phyloP scores from a whole-genome alignment of 2,113 vertebrate species.

The Toxostoma redivivum region DNA sequence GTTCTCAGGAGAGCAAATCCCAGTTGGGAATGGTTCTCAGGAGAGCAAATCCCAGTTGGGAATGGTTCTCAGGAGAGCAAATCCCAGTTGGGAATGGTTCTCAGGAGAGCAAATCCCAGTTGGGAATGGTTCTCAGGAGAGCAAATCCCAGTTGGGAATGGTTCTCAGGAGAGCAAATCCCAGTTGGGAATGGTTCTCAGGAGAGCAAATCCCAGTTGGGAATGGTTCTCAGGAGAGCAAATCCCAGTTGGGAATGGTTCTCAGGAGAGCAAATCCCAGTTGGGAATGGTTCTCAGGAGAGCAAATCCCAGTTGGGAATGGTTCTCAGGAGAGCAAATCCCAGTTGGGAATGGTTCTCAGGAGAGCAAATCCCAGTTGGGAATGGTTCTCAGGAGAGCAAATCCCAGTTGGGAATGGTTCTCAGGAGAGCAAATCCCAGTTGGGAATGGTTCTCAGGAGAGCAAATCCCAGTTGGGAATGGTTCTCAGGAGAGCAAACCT shows the following conservation, averaged over 20 bases:
- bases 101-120: neutral
- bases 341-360: neutral
- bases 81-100: fast-evolving
- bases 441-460: no score
- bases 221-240: neutral
- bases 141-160: fast-evolving
- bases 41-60: neutral
- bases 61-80: no score
- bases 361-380: neutral
- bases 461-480: fast-evolving
- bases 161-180: neutral
- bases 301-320: no score
- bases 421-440: neutral
- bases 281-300: neutral
- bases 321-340: no score
- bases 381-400: no score
- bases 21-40: neutral
- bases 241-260: no score
- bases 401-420: fast-evolving
- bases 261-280: no score
- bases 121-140: no score
- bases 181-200: no score
- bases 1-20: no score
- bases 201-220: no score
- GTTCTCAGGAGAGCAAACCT: neutral